These are phyloP conservation scores for Schizopygopsis malacanthus DNA, from an alignment of 2,797 vertebrate genomes.

Conservation along the genomic window DNA sequence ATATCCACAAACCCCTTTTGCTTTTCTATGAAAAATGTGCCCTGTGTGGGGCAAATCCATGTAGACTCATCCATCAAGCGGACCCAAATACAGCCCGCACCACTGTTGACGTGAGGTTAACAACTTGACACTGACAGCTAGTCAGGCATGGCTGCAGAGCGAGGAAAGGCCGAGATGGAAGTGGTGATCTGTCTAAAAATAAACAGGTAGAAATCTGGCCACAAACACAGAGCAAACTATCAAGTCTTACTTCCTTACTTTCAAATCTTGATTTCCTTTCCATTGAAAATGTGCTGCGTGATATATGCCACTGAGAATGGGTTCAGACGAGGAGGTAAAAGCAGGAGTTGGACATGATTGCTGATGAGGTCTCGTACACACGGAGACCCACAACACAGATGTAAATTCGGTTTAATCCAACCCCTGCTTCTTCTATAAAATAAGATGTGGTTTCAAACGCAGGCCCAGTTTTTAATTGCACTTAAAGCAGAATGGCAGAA, in stretches of 20 bases:
- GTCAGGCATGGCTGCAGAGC: conserved; percentile 70
- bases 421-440: conserved; percentile 70
- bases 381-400: conserved; percentile 27
- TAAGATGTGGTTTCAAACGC: conserved; percentile 78
- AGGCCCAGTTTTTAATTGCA: conserved; percentile 86
- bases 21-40: conserved; percentile 81
- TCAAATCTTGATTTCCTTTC: not conserved
- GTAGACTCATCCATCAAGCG: conserved; percentile 84
- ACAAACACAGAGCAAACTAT: not conserved
- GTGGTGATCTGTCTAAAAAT: conserved; percentile 68
- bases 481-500: conserved; percentile 87
- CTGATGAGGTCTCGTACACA: not conserved
- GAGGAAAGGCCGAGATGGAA: conserved; percentile 67
- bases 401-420: conserved; percentile 67
- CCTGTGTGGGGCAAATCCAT: conserved; percentile 81
- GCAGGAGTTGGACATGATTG: conserved; percentile 13
- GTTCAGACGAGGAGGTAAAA: not conserved
- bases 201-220: conserved; percentile 25
- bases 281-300: not conserved
- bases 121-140: conserved; percentile 85
- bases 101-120: conserved; percentile 85
- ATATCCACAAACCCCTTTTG: conserved; percentile 66
- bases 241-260: not conserved
- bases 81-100: conserved; percentile 78
- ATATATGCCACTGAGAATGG: not conserved